These are phyloP conservation scores for Tachycineta bicolor DNA, from an alignment of 2,113 vertebrate species.

Conservation along the genomic window DNA sequence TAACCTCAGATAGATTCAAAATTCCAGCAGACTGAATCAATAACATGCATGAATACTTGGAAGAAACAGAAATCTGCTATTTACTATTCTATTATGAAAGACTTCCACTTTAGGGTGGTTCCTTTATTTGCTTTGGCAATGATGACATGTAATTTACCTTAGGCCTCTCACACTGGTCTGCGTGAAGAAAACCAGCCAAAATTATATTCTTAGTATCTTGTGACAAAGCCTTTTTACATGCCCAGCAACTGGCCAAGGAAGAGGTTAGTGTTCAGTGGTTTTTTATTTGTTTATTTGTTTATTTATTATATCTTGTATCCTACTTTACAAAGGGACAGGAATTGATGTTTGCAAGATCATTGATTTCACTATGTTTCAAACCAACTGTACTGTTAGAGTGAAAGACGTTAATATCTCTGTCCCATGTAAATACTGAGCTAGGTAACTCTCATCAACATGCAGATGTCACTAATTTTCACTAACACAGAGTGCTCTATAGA, in stretches of 20 bases:
- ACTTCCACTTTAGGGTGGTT: neutral
- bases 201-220: neutral
- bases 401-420: neutral
- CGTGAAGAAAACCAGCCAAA: neutral
- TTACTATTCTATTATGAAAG: neutral
- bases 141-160: neutral
- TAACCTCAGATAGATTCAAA: neutral
- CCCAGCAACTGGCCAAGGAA: neutral
- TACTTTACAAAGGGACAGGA: neutral
- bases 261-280: neutral
- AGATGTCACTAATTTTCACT: neutral
- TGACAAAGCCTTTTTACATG: neutral
- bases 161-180: neutral
- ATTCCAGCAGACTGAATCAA: neutral
- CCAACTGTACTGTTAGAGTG: neutral
- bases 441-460: neutral
- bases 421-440: neutral
- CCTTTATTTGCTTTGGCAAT: neutral
- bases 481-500: neutral
- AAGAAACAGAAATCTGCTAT: neutral
- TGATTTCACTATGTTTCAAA: neutral
- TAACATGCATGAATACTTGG: neutral
- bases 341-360: neutral
- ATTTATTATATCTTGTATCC: neutral
- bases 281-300: neutral